phyloP scores from a whole-genome alignment of 37 sponge, comb jelly and placozoan species.

The Lycopodina hypogea region DNA sequence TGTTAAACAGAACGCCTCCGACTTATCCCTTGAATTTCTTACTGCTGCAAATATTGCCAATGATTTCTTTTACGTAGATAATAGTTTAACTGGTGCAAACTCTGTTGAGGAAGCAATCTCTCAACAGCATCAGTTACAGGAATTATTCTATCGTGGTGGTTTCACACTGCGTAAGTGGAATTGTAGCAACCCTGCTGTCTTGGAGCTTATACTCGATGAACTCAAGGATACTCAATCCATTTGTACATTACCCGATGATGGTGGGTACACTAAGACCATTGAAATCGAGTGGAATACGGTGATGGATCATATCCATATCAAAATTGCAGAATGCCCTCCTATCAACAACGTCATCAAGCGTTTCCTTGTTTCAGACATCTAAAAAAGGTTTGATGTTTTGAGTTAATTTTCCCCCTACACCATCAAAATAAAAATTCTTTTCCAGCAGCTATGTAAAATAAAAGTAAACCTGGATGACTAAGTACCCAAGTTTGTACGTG shows the following conservation, averaged over 20 bases:
- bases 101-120: constrained; percentile 9
- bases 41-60: constrained; percentile 16
- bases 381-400: constrained; percentile 31
- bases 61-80: constrained; percentile 31
- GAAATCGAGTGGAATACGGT: constrained; percentile 24
- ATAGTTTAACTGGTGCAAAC: too few species aligned
- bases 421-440: constrained; percentile 37
- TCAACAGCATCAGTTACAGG: constrained; percentile 15
- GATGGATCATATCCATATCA: constrained; percentile 11
- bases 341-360: constrained; percentile 25
- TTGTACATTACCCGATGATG: constrained; percentile 15
- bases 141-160: constrained; percentile 14
- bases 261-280: constrained; percentile 43
- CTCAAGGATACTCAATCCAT: too few species aligned
- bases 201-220: constrained; percentile 15
- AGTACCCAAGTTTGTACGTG: constrained; percentile 12
- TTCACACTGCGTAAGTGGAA: constrained; percentile 27
- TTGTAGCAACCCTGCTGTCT: constrained; percentile 10
- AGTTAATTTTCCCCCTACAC: constrained; percentile 38
- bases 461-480: constrained; percentile 29
- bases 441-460: constrained; percentile 32
- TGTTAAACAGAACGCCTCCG: constrained; percentile 24
- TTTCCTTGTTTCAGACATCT: constrained; percentile 29
- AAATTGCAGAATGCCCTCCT: background rate
- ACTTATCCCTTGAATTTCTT: constrained; percentile 11